phyloP scores from a whole-genome alignment of 2,888 invertebrate species.

The Argynnis bischoffii region DNA sequence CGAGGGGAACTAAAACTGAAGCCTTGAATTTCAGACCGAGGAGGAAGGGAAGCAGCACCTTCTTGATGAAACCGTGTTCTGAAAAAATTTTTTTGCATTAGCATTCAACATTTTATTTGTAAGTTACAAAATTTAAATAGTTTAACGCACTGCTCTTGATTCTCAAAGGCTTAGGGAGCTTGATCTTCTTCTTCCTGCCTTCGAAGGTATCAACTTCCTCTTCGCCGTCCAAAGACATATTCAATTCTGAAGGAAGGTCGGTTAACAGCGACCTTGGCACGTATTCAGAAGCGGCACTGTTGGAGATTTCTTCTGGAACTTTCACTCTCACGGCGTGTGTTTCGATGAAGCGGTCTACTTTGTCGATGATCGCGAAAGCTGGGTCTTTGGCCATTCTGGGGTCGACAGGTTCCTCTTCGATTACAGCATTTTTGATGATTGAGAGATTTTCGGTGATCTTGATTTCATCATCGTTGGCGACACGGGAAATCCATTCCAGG shows the following conservation, averaged over 20 bases:
- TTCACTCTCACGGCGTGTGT: slow-evolving; percentile 89
- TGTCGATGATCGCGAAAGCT: slow-evolving; percentile 84
- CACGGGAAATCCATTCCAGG: slow-evolving; percentile 87
- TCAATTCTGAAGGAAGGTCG: slow-evolving; percentile 85
- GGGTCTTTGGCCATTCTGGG: slow-evolving; percentile 80
- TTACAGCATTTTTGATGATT: slow-evolving; percentile 84
- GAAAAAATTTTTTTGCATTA: slow-evolving; percentile 51
- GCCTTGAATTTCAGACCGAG: slow-evolving; percentile 93
- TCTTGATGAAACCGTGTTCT: slow-evolving; percentile 92
- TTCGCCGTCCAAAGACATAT: slow-evolving; percentile 86
- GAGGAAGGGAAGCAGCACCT: slow-evolving; percentile 92
- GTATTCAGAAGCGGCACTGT: slow-evolving; percentile 81
- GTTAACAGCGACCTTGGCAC: slow-evolving; percentile 85
- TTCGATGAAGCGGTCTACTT: slow-evolving; percentile 88
- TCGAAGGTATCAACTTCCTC: slow-evolving; percentile 72
- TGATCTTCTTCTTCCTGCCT: slow-evolving; percentile 78
- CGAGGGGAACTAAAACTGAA: slow-evolving; percentile 90
- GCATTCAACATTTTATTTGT: slow-evolving; percentile 2
- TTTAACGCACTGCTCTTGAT: slow-evolving; percentile 73
- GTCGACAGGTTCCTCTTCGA: slow-evolving; percentile 65
- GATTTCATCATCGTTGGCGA: slow-evolving; percentile 86
- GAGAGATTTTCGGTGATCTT: slow-evolving; percentile 89
- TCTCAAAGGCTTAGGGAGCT: slow-evolving; percentile 78
- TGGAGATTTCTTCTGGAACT: slow-evolving; percentile 85
- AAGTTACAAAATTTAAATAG: not conserved